A percentile compares a stretch with the other conserved stretches of the same genome.
Evolutionary conservation across 1,140 invertebrate species (phyloP).

Genomic region (Polypedilum vanderplanki): DNA sequence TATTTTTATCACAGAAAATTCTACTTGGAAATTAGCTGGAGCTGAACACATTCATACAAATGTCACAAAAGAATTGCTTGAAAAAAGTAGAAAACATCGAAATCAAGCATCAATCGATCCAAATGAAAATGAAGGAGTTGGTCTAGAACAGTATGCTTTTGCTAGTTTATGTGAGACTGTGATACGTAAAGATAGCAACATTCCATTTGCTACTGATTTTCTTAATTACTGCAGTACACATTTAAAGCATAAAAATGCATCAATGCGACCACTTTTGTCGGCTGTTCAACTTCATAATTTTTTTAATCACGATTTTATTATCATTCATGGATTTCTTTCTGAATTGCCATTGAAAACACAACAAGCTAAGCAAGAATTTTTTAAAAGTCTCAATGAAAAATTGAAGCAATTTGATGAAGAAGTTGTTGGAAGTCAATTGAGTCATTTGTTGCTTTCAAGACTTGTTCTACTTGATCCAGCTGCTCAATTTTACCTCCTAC

Average conservation of each 20-base stretch:
- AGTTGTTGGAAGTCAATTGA: conserved; percentile 68
- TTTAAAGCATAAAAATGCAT: conserved; percentile 54
- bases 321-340: conserved; percentile 70
- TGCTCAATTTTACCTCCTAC: conserved; percentile 66
- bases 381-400: conserved; percentile 56
- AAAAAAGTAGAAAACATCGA: conserved; percentile 54
- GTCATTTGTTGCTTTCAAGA: conserved; percentile 65
- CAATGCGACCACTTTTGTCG: conserved; percentile 53
- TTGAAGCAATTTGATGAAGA: conserved; percentile 65
- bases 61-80: conserved; percentile 57
- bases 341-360: conserved; percentile 71
- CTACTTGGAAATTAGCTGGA: conserved; percentile 75
- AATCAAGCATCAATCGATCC: conserved; percentile 62
- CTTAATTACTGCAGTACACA: conserved; percentile 56
- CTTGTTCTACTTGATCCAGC: conserved; percentile 73
- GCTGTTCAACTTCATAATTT: conserved; percentile 61
- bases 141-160: conserved; percentile 74
- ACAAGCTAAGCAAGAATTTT: conserved; percentile 68
- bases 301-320: conserved; percentile 75
- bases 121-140: conserved; percentile 52
- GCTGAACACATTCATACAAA: conserved; percentile 70
- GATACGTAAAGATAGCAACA: conserved; percentile 50
- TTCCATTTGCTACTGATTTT: conserved; percentile 60
- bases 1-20: conserved; percentile 73
- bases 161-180: conserved; percentile 68